Conservation (phyloP, 2,888 invertebrate species). For the Tubulanus polymorphus region DNA sequence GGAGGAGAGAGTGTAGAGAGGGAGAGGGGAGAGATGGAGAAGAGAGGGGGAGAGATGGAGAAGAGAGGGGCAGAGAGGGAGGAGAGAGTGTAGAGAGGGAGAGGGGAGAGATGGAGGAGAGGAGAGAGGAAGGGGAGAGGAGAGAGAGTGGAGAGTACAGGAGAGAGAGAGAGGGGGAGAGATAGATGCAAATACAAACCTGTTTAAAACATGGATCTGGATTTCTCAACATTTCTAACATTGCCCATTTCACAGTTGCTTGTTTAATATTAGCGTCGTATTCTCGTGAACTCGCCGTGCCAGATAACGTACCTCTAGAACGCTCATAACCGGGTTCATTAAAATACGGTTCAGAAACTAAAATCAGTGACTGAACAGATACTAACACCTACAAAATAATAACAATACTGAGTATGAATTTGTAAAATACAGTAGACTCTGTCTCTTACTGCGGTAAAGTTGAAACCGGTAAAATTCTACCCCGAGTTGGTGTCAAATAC, state of each 20-base stretch:
- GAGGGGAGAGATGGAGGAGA: no score
- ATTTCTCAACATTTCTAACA: conserved; percentile 87
- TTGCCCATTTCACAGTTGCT: conserved; percentile 92
- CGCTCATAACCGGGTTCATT: conserved; percentile 56
- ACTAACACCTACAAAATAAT: conserved; percentile 48
- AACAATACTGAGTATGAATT: not conserved
- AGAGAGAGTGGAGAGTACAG: no score
- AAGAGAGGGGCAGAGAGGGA: not conserved
- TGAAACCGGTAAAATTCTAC: no score
- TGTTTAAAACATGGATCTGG: conserved; percentile 78
- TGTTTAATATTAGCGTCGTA: conserved; percentile 94
- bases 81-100: no score
- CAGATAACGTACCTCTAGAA: conserved; percentile 58
- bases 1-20: no score
- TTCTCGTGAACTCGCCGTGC: conserved; percentile 83
- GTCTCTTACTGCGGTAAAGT: no score
- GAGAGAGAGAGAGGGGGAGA: no score
- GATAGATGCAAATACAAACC: conserved; percentile 17
- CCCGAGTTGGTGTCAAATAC: no score
- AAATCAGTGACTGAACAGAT: conserved; percentile 54
- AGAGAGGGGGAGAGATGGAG: no score
- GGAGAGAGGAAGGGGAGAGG: not conserved
- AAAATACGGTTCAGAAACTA: conserved; percentile 55
- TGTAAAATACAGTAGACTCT: no score
- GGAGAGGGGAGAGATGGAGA: no score